Percentiles rank a stretch among this genome's conserved stretches.
Conservation (phyloP, 1,140 invertebrate species). For the Listronotus bonariensis region DNA sequence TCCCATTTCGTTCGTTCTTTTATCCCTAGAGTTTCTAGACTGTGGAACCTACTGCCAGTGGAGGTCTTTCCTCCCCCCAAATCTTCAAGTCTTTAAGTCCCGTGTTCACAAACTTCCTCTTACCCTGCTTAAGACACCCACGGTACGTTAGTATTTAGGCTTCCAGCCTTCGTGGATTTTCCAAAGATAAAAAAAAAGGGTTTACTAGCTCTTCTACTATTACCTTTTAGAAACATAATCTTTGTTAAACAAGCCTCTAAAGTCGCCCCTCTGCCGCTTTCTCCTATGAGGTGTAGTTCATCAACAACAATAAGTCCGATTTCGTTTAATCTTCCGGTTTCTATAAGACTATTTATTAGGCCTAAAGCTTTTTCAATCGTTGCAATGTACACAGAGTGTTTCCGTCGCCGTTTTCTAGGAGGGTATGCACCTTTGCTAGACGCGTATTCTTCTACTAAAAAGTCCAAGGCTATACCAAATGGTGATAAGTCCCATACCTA, state of each 20-base stretch:
- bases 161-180: no score
- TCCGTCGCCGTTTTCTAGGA: conserved; percentile 74
- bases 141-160: no score
- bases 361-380: conserved; percentile 94
- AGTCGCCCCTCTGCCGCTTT: conserved; percentile 79
- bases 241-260: conserved; percentile 86
- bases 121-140: no score
- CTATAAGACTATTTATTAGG: conserved; percentile 85
- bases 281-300: conserved; percentile 94
- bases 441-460: conserved; percentile 94
- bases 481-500: conserved; percentile 81
- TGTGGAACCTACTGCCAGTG: no score
- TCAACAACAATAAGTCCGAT: conserved; percentile 88
- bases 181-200: no score
- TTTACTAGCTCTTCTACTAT: no score
- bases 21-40: no score
- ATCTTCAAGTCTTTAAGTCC: no score
- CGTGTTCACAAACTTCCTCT: no score
- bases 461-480: conserved; percentile 85
- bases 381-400: conserved; percentile 84
- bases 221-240: conserved; percentile 72
- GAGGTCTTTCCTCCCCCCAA: no score
- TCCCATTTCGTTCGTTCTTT: no score
- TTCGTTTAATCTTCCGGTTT: conserved; percentile 73
- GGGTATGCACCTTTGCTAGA: conserved; percentile 86